These are phyloP conservation scores for Pammene aurita DNA, from an alignment of 2,888 invertebrate species.

Conservation along the genomic window DNA sequence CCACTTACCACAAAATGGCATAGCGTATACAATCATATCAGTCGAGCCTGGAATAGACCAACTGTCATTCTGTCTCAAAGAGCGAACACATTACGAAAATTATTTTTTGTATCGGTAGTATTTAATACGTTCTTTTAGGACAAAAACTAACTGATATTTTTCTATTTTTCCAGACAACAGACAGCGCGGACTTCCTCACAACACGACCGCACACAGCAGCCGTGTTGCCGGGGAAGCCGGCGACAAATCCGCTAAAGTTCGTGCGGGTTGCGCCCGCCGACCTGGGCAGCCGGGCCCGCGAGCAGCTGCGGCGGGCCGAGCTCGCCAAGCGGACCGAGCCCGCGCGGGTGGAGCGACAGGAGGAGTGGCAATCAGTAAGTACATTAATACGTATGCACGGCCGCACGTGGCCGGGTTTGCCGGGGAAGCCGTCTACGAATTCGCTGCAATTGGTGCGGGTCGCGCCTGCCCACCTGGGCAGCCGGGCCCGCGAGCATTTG, in stretches of 20 bases:
- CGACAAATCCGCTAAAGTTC: constrained; percentile 94
- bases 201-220: constrained; percentile 83
- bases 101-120: too few relatives aligned
- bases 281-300: constrained; percentile 91
- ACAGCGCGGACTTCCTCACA: constrained; percentile 80
- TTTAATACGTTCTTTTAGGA: not conserved
- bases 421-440: constrained; percentile 90
- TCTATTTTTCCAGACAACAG: constrained; percentile 68
- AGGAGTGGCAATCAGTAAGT: constrained; percentile 96
- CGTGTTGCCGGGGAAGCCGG: constrained; percentile 91
- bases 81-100: too few relatives aligned
- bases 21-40: too few relatives aligned
- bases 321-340: constrained; percentile 92
- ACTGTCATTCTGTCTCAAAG: too few relatives aligned
- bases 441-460: too few relatives aligned
- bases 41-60: too few relatives aligned
- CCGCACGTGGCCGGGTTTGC: not conserved
- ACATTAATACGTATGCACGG: not conserved
- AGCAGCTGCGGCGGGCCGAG: constrained; percentile 92
- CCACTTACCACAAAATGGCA: too few relatives aligned
- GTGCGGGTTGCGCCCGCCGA: constrained; percentile 94
- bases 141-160: constrained; percentile 7
- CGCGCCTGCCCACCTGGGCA: constrained; percentile 89
- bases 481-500: constrained; percentile 92
- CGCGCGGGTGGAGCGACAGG: constrained; percentile 91